phyloP scores from a whole-genome alignment of 2,113 vertebrate species.

The Takifugu flavidus region DNA sequence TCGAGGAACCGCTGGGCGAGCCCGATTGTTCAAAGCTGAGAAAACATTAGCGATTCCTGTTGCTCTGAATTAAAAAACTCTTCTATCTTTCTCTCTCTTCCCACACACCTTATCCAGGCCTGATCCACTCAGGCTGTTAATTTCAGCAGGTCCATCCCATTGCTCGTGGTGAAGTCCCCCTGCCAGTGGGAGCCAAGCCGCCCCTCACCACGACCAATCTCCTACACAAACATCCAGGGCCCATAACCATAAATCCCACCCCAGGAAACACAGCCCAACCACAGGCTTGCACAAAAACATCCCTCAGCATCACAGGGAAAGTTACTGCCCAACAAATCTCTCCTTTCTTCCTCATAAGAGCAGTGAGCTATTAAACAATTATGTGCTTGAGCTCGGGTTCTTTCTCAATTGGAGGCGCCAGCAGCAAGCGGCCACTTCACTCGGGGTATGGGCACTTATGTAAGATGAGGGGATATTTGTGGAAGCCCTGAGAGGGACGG shows the following conservation, averaged over 20 bases:
- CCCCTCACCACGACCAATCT: conserved; percentile 62
- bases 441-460: conserved; percentile 34
- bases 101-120: not conserved
- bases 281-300: conserved; percentile 66
- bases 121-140: conserved; percentile 34
- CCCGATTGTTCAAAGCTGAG: not conserved
- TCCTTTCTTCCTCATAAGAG: conserved; percentile 53
- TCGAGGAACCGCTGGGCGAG: not conserved
- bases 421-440: conserved; percentile 58
- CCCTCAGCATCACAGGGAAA: conserved; percentile 63
- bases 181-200: conserved; percentile 27
- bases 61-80: not conserved
- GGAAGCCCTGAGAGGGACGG: not conserved
- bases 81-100: not conserved
- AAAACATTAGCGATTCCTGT: conserved; percentile 7
- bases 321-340: conserved; percentile 70
- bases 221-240: conserved; percentile 56
- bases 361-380: conserved; percentile 63
- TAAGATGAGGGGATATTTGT: conserved; percentile 14
- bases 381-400: conserved; percentile 43
- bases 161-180: conserved; percentile 18
- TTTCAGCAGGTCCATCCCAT: conserved; percentile 30
- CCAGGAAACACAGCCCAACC: conserved; percentile 60
- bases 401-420: conserved; percentile 48
- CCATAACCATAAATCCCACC: conserved; percentile 64